Evolutionary conservation across 37 sponge, comb jelly and placozoan species (phyloP), one percentile per base, ranked within the genome.

Genomic region (Eunapius fragilis): DNA sequence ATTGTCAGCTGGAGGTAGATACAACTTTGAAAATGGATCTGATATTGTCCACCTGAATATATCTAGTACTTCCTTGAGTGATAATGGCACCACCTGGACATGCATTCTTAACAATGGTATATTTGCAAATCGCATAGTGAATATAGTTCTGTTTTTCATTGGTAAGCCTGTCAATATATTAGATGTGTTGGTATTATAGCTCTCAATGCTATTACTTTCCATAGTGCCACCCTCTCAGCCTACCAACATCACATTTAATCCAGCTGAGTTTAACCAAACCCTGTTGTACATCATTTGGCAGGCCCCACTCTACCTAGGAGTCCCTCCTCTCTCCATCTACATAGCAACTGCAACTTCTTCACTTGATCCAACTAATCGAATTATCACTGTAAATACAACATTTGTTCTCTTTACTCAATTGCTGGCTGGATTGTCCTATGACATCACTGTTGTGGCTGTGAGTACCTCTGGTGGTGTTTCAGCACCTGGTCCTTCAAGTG

Each of bases 61-160:
- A 34, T 37, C 13, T 17, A 38, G 37, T 36, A 69, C 37, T 22
- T 13, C 22, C 6, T 25, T 45, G 79, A 48, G 27, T 12, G 86
- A 85, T 70, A 36, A 70, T 9, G 86, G 86, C 22, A 58, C n/a
- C n/a, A n/a, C 33, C 22, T 85, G 86, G 86, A 78, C 28, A 5
- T 85, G 86, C 37, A 77, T 26, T 38, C 23, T 78, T 58, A 58
- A 17, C 17, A 58, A 58, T 58, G 58, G 58, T 58, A 11, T 58
- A 13, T 58, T 58, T 58, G 7, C 58, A 58, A 4, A 4, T 17
- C 58, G 17, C 58, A 58, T 58, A 13, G 58, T 58, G 22, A 58
- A 11, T 58, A 58, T 58, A 10, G 14, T 58, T 58, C 58, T 58
- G 58, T 58, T 58, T 58, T 13, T 58, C 58, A 4, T 58, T 58